Conservation (phyloP, 1,140 invertebrate species). For the Nasonia giraulti region DNA sequence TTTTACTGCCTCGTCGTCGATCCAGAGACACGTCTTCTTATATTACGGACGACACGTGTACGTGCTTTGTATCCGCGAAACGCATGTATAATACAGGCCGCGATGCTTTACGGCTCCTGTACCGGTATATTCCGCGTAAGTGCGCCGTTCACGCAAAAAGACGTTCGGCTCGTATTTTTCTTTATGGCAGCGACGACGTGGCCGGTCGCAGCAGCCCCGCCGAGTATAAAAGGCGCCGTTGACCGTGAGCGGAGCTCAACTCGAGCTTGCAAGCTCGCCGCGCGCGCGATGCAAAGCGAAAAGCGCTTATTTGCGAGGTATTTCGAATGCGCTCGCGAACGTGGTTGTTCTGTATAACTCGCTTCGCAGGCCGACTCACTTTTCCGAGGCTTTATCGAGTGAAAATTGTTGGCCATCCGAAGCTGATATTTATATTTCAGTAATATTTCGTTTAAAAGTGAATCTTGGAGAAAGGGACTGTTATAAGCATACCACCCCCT, state of each 20-base stretch:
- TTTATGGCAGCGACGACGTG: neutral
- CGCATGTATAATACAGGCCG: conserved; percentile 10
- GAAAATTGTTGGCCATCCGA: too few species aligned
- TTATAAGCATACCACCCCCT: neutral
- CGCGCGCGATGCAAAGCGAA: too few species aligned
- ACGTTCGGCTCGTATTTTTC: conserved; percentile 6
- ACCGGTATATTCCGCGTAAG: neutral
- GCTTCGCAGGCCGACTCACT: too few species aligned
- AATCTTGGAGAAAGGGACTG: too few species aligned
- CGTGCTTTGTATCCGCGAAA: conserved; percentile 18
- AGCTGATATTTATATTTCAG: too few species aligned
- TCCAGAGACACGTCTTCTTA: neutral
- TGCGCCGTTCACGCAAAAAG: conserved; percentile 1
- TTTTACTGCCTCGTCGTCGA: too few species aligned
- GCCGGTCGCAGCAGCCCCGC: neutral
- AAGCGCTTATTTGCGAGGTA: too few species aligned
- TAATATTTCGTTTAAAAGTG: too few species aligned
- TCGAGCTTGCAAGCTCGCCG: neutral
- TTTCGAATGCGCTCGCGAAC: too few species aligned
- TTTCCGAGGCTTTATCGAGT: too few species aligned
- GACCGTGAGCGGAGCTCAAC: too few species aligned
- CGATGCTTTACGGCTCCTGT: neutral
- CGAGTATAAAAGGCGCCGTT: neutral
- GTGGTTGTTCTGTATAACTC: too few species aligned
- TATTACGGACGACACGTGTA: neutral